Evolutionary conservation across 1,140 invertebrate species (phyloP), one percentile per base, ranked within the genome.

Genomic region (Danaus melanippus): DNA sequence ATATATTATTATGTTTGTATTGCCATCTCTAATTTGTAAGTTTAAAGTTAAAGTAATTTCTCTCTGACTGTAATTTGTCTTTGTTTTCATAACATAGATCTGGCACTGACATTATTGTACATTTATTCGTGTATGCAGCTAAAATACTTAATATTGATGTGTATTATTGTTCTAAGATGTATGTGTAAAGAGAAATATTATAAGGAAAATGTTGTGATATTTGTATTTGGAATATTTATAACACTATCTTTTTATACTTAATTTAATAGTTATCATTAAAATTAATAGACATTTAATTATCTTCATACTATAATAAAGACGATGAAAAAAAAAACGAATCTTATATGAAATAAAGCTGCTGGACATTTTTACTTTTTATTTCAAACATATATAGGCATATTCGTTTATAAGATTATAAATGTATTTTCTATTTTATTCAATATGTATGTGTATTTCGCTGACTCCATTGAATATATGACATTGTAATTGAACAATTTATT

Each of bases 161-260:
- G 70, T 79, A 79, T 68, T 81, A 73, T 62, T 32, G 21, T 32
- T 68, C 42, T 76, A 80, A 77, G 77, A 73, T 76, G 62, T 77
- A 79, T 76, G 62, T 86, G 75, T 83, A 86, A 86, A 82, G 75
- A 80, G 62, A 71, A 68, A 67, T 82, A 84, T 67, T 68, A 60
- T 76, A 78, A 81, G 77, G 67, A 72, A 78, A 84, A 83, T 86
- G 77, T 85, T 84, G 80, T 86, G 80, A 86, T 86, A 86, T 83
- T 86, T 86, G 83, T 84, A 86, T 81, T 77, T 86, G 83, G 83
- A 84, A 86, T 86, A 86, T 79, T 83, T 61, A 74, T 79, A 79
- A 72, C 66, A 67, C 74, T 71, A 32, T 32, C 21, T 32, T 32
- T 32, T 32, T 32, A 32, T 32, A 32, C 21, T 32, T 32, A 32